Percentiles rank a stretch among this genome's conserved stretches.
phyloP scores from a whole-genome alignment of 2,113 vertebrate species.

The Cercocebus atys region DNA sequence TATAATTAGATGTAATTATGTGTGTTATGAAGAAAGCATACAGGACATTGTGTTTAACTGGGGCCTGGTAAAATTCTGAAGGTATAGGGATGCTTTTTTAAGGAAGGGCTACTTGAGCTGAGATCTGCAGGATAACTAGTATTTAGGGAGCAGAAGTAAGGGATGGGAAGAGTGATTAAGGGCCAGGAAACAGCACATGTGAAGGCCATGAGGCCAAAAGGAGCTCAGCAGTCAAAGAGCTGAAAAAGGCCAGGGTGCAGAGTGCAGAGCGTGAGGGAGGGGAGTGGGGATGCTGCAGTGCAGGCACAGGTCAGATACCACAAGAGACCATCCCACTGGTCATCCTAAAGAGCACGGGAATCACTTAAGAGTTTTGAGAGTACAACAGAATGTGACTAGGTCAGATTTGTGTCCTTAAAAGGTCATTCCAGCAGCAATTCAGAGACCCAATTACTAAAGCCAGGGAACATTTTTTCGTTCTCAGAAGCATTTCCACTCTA shows the following conservation, averaged over 20 bases:
- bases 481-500: too few relatives aligned
- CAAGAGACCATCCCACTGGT: not conserved
- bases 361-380: not conserved
- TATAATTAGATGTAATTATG: not conserved
- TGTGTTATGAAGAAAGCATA: not conserved
- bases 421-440: not conserved
- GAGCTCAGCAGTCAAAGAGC: not conserved
- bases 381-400: not conserved
- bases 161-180: not conserved
- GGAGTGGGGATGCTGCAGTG: not conserved
- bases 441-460: not conserved
- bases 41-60: not conserved
- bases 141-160: not conserved
- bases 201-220: not conserved
- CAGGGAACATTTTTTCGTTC: too few relatives aligned
- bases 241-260: not conserved
- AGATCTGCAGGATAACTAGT: not conserved
- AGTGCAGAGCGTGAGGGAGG: rapidly evolving
- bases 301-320: rapidly evolving
- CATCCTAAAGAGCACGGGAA: not conserved
- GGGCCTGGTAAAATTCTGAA: not conserved
- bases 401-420: not conserved
- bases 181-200: not conserved
- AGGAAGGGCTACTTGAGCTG: not conserved
- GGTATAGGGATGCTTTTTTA: not conserved